Evolutionary conservation across 2,113 vertebrate species (phyloP).

Genomic region (Nycticorax nycticorax): DNA sequence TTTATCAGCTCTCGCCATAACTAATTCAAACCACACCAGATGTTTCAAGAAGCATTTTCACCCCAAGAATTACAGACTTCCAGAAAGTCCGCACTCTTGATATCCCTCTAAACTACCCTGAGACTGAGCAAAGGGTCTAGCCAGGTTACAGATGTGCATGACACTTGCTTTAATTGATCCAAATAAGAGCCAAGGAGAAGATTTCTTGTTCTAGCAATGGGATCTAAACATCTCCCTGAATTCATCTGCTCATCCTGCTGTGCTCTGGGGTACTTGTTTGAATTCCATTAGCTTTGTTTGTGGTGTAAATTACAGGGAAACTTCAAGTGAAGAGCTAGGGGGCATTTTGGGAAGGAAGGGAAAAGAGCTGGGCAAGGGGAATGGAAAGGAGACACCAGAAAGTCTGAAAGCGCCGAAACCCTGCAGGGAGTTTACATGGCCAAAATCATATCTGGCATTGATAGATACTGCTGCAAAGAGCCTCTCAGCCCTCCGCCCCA

Average conservation of each 20-base stretch:
- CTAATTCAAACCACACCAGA: background rate
- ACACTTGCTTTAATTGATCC: background rate
- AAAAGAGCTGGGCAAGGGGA: background rate
- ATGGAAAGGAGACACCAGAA: background rate
- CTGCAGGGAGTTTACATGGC: background rate
- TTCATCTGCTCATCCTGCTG: background rate
- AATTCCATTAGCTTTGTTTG: background rate
- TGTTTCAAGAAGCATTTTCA: background rate
- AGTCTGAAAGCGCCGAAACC: background rate
- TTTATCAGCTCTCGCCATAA: background rate
- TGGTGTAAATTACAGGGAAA: background rate
- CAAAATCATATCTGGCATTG: constrained; percentile 22
- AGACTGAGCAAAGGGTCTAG: background rate
- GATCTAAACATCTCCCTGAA: background rate
- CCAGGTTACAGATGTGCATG: background rate
- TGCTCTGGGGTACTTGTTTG: background rate
- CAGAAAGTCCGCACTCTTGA: background rate
- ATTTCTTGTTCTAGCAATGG: background rate
- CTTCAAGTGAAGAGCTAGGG: background rate
- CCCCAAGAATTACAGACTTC: background rate
- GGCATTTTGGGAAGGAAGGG: background rate
- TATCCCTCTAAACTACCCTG: background rate
- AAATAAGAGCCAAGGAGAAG: background rate
- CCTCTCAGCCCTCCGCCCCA: background rate
- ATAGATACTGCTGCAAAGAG: constrained; percentile 19